phyloP scores from a whole-genome alignment of 1,140 invertebrate genomes.

The Periplaneta americana region DNA sequence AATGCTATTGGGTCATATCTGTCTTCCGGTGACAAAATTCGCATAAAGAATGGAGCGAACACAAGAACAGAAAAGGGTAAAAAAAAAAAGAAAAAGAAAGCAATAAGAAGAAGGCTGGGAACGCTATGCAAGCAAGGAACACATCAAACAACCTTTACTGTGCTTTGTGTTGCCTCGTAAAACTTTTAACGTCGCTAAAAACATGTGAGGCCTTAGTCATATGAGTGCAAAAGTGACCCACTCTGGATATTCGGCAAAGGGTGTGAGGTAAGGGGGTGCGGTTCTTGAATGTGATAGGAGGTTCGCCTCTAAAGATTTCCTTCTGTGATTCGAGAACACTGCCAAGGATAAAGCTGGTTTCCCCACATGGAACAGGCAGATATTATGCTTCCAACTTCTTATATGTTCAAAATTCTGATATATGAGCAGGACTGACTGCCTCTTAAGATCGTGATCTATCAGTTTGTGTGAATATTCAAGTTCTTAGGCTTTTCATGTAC shows the following conservation, averaged over 20 bases:
- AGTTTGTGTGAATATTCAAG: background rate
- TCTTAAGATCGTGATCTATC: too few relatives aligned
- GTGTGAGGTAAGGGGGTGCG: background rate
- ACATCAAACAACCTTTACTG: background rate
- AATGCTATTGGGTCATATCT: background rate
- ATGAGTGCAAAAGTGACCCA: background rate
- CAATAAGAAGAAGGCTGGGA: background rate
- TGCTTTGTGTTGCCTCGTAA: background rate
- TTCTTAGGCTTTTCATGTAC: background rate
- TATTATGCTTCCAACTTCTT: background rate
- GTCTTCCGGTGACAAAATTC: background rate
- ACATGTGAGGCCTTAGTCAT: background rate
- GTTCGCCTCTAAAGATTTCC: background rate
- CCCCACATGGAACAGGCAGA: background rate
- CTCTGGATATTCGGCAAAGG: background rate
- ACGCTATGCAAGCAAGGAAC: background rate
- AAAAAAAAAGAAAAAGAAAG: background rate
- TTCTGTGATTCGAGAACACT: background rate
- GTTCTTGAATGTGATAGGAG: background rate
- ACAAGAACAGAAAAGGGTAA: background rate
- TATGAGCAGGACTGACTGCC: background rate
- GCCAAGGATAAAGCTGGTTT: background rate
- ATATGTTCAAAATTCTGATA: background rate
- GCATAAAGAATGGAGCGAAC: background rate
- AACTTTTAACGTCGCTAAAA: background rate